Percentiles rank a stretch among this genome's conserved stretches.
phyloP scores from a whole-genome alignment of 2,888 invertebrate genomes.

The Malacosoma neustria region DNA sequence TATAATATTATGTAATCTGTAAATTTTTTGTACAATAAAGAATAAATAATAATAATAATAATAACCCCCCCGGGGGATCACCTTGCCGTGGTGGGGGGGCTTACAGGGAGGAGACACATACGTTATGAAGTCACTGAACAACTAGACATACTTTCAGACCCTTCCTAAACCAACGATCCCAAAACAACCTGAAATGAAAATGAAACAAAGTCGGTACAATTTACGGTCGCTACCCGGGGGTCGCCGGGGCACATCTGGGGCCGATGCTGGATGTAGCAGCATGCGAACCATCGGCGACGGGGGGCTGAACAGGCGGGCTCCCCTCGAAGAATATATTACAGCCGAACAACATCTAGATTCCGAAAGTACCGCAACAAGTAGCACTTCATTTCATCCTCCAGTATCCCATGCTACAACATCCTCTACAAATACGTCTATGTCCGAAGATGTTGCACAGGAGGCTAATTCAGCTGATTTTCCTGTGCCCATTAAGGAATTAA shows the following conservation, averaged over 20 bases:
- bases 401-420: not conserved
- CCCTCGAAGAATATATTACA: too few relatives aligned
- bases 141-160: not conserved
- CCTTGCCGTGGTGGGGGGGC: conserved; percentile 1
- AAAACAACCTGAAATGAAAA: not conserved
- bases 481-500: not conserved
- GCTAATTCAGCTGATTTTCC: not conserved
- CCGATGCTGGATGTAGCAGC: too few relatives aligned
- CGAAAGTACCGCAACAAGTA: too few relatives aligned
- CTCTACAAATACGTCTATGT: not conserved
- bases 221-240: not conserved
- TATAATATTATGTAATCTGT: too few relatives aligned
- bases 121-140: not conserved
- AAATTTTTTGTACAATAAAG: too few relatives aligned
- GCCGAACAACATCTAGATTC: too few relatives aligned
- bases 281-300: too few relatives aligned
- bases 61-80: conserved; percentile 1
- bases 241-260: too few relatives aligned
- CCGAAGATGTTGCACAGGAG: not conserved
- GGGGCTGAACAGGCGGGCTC: too few relatives aligned
- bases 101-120: not conserved
- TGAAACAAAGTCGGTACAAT: not conserved
- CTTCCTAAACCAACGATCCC: not conserved
- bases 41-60: conserved; percentile 1
- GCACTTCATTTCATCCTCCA: not conserved